Percentiles rank a stretch among this genome's conserved stretches.
These are phyloP conservation scores for Hydrophis major DNA, from an alignment of 2,797 vertebrate species.

Conservation along the genomic window DNA sequence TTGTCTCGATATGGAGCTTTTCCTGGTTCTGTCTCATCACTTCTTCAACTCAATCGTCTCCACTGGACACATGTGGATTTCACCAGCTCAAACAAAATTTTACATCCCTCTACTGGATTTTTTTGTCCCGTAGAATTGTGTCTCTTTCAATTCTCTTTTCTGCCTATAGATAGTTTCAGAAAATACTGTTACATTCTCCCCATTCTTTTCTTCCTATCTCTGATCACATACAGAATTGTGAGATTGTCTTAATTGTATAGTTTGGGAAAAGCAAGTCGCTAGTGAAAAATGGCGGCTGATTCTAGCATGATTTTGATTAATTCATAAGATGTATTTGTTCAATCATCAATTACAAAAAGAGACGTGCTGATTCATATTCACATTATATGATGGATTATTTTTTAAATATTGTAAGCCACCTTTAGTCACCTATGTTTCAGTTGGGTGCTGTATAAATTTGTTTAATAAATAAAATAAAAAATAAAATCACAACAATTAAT, in stretches of 20 bases:
- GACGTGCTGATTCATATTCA: not conserved
- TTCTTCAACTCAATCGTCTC: not conserved
- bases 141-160: not conserved
- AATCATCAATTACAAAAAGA: not conserved
- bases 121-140: not conserved
- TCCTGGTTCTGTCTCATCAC: not conserved
- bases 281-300: not conserved
- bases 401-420: not conserved
- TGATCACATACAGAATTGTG: not conserved
- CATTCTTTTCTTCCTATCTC: not conserved
- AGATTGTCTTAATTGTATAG: not conserved
- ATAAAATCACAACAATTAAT: not conserved
- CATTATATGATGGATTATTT: not conserved
- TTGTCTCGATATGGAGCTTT: not conserved
- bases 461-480: not conserved
- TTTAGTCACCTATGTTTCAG: not conserved
- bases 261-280: not conserved
- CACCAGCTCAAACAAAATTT: not conserved
- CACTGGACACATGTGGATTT: not conserved
- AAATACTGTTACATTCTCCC: not conserved
- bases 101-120: not conserved
- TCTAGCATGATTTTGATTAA: not conserved
- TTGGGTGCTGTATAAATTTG: not conserved
- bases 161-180: not conserved
- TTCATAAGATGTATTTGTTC: not conserved